Percentiles rank a stretch among this genome's conserved stretches.
phyloP scores from a whole-genome alignment of 2,797 vertebrate species.

The Pangasius krempfi region DNA sequence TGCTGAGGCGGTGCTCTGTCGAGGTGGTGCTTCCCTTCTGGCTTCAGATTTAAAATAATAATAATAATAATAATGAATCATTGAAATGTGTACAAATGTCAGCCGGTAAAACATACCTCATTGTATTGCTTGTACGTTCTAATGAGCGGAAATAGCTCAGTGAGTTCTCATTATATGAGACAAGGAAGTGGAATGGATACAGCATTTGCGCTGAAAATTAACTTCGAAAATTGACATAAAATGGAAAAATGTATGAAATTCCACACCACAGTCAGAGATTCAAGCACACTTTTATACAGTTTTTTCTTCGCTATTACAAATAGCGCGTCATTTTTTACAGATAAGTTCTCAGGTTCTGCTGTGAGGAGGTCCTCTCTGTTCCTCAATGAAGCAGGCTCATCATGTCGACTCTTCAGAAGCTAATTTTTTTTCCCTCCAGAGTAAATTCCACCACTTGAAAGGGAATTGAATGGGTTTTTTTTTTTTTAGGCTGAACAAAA shows the following conservation, averaged over 20 bases:
- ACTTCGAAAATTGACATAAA: neutral
- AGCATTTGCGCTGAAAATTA: neutral
- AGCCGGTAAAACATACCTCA: neutral
- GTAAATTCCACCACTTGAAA: conserved; percentile 24
- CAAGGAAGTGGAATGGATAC: neutral
- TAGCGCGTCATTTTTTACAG: neutral
- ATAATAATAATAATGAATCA: conserved; percentile 3
- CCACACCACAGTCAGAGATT: neutral
- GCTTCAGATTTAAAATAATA: neutral
- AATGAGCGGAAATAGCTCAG: conserved; percentile 1
- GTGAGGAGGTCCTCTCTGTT: neutral
- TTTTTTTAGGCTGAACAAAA: neutral
- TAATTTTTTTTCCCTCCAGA: neutral
- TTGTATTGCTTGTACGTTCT: neutral
- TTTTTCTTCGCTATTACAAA: neutral
- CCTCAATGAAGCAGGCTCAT: neutral
- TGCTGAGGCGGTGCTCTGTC: no score
- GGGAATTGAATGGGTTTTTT: conserved; percentile 21
- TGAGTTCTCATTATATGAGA: conserved; percentile 7
- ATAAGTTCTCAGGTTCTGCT: neutral
- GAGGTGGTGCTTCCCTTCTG: neutral
- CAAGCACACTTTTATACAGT: neutral
- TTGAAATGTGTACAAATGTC: conserved; percentile 7
- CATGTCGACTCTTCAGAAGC: no score
- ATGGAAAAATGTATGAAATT: neutral